These are phyloP conservation scores for Hoplostethus mediterraneus DNA, from an alignment of 2,797 vertebrate species.

Conservation along the genomic window DNA sequence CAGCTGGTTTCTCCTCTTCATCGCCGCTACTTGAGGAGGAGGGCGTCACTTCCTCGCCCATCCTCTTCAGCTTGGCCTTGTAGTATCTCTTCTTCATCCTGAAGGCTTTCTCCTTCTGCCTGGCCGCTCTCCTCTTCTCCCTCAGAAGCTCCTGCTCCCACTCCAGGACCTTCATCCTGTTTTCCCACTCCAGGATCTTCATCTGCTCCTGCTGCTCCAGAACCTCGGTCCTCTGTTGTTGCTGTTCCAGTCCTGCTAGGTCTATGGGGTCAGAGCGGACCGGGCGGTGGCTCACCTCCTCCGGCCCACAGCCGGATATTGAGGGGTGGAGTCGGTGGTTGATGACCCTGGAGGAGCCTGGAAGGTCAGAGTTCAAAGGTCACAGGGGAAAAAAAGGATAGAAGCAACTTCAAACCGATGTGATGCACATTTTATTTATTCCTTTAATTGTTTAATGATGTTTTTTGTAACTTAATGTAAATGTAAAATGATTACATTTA, in stretches of 20 bases:
- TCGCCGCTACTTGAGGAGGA: conserved; percentile 79
- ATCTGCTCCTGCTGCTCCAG: conserved; percentile 84
- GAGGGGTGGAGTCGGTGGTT: conserved; percentile 41
- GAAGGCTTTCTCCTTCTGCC: conserved; percentile 82
- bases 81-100: conserved; percentile 85
- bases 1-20: conserved; percentile 56
- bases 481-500: no score
- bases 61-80: conserved; percentile 80
- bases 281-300: conserved; percentile 22
- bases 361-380: conserved; percentile 8
- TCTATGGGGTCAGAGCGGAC: conserved; percentile 53
- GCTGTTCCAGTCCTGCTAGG: conserved; percentile 65
- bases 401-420: no score
- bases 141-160: conserved; percentile 84
- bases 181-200: conserved; percentile 85
- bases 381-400: neutral
- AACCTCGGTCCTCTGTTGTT: conserved; percentile 75
- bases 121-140: conserved; percentile 77
- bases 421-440: no score
- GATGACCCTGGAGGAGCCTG: conserved; percentile 59
- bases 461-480: no score
- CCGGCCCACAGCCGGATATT: conserved; percentile 12
- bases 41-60: conserved; percentile 68
- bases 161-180: conserved; percentile 83
- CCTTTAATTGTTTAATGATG: no score